Conservation (phyloP, 2,888 invertebrate genomes). For the Sepioteuthis lessoniana region DNA sequence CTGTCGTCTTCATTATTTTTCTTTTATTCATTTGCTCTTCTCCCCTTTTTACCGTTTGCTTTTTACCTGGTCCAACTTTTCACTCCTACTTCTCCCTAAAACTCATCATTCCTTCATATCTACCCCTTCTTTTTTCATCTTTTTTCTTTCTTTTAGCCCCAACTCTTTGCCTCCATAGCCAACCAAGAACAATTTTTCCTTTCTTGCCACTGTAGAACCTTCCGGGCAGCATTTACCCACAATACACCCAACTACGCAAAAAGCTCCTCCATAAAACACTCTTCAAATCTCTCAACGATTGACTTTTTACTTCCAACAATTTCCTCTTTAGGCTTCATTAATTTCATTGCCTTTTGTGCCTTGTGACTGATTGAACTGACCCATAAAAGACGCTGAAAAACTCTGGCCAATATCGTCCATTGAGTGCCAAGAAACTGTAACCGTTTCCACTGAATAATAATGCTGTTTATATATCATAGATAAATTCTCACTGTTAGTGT, state of each 20-base stretch:
- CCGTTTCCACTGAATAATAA: neutral
- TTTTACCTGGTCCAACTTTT: too few relatives aligned
- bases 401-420: neutral
- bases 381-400: neutral
- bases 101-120: too few relatives aligned
- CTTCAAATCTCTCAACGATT: neutral
- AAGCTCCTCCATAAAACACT: neutral
- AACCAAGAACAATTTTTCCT: neutral
- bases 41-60: too few relatives aligned
- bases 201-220: neutral
- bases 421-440: neutral
- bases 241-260: neutral
- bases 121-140: neutral
- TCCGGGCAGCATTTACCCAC: neutral
- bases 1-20: too few relatives aligned
- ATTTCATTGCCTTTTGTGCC: neutral
- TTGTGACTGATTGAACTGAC: neutral
- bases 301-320: neutral
- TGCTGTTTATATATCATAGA: neutral
- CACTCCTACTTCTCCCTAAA: too few relatives aligned
- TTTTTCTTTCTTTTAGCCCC: neutral
- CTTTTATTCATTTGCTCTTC: too few relatives aligned
- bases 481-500: neutral
- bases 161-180: neutral
- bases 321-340: conserved; percentile 8